phyloP scores from a whole-genome alignment of 2,888 invertebrate species.

The Parnassius mnemosyne region DNA sequence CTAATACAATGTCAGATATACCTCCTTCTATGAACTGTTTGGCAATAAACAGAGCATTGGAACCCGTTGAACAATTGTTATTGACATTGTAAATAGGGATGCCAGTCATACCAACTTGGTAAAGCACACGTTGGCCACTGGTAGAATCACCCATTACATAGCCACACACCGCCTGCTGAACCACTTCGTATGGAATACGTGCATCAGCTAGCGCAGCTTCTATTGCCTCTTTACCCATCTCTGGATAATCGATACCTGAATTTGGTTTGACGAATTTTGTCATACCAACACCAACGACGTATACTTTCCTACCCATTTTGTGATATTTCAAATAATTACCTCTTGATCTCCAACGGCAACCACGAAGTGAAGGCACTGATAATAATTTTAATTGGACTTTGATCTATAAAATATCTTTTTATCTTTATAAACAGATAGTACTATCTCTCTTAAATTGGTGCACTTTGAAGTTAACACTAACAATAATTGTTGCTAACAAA shows the following conservation, averaged over 20 bases:
- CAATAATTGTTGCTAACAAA: too few species aligned
- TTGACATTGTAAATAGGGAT: slow-evolving; percentile 99
- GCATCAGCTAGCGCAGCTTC: slow-evolving; percentile 93
- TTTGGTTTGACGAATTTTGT: slow-evolving; percentile 99
- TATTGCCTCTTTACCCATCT: slow-evolving; percentile 96
- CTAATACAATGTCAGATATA: slow-evolving; percentile 91
- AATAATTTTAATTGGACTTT: slow-evolving; percentile 11
- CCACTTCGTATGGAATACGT: slow-evolving; percentile 84
- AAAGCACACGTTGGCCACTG: slow-evolving; percentile 96
- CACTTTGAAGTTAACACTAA: too few species aligned
- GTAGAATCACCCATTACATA: slow-evolving; percentile 98
- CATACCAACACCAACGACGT: slow-evolving; percentile 98
- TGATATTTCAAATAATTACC: slow-evolving; percentile 60
- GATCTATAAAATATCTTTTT: slow-evolving; percentile 5
- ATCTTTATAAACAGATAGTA: slow-evolving; percentile 4
- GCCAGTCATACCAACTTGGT: slow-evolving; percentile 96
- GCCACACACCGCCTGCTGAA: slow-evolving; percentile 95
- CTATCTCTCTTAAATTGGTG: slow-evolving; percentile 7
- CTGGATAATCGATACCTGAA: slow-evolving; percentile 94
- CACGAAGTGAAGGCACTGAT: slow-evolving; percentile 36
- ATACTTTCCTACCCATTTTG: slow-evolving; percentile 84
- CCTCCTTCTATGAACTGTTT: slow-evolving; percentile 96
- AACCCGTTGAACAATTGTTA: slow-evolving; percentile 98
- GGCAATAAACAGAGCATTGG: slow-evolving; percentile 93
- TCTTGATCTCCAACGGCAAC: slow-evolving; percentile 54